Evolutionary conservation across 2,888 invertebrate species (phyloP), one percentile per base, ranked within the genome.

Genomic region (Oligia latruncula): DNA sequence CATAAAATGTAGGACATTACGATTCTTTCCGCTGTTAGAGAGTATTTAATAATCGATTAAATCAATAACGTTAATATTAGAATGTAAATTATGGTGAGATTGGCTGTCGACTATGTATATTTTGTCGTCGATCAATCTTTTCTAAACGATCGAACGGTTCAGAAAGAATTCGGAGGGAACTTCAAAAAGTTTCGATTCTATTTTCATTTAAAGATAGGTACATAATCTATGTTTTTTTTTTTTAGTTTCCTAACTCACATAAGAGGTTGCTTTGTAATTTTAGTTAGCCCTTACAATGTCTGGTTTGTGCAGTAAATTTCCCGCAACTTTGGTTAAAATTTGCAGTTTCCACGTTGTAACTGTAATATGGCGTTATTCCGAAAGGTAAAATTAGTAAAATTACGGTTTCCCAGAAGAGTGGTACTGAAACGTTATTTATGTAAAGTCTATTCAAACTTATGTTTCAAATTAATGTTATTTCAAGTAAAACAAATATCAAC

Each of bases 1-100:
- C 77, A 89, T 82, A 82, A 89, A 85, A 82, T 81, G 74, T 80
- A 55, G 81, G 87, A 90, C 66, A 84, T 87, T 77, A 87, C 80
- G 73, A 72, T 77, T 65, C 75, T 74, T 82, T 74, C 29, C 71
- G 49, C 82, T 83, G 77, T 84, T 85, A 82, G 67, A 88, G 65
- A 81, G 82, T 90, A 88, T 85, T 88, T 86, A 86, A 88, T 73
- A 73, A 83, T 77, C 80, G 73, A 88, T 87, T 85, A 88, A 86
- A 86, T 80, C 81, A 77, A 87, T 84, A 81, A 74, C 55, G 78
- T 75, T 68, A 86, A 80, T 82, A 85, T 80, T 72, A 9, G 20
- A 73, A 65, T 62, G 62, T 67, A 71, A 71, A 72, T 85, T 74
- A 82, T 74, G 64, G 62, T 71, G 71, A 75, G 52, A 84, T 65